phyloP scores from a whole-genome alignment of 2,797 vertebrate genomes.

The Trachops cirrhosus region DNA sequence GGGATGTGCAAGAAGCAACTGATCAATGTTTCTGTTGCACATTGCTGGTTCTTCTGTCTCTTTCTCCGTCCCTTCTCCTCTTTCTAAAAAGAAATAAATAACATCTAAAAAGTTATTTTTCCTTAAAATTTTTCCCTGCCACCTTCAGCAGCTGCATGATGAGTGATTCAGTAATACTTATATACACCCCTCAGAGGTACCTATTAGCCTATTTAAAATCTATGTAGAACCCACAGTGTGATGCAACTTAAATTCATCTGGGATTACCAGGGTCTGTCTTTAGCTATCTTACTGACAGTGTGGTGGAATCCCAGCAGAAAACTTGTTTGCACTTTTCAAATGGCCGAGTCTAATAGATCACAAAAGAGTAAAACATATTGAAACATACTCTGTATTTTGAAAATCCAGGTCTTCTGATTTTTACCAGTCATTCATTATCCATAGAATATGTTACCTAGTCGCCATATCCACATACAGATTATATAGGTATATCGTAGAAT shows the following conservation, averaged over 20 bases:
- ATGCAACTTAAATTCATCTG: background rate
- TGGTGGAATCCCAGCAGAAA: background rate
- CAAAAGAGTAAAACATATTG: background rate
- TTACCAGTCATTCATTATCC: background rate
- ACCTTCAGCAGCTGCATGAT: background rate
- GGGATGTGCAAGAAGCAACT: background rate
- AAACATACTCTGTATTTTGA: background rate
- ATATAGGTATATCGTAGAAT: background rate
- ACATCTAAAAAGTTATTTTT: background rate
- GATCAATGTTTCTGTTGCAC: background rate
- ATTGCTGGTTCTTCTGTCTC: background rate
- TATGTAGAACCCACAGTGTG: background rate
- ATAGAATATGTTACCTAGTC: background rate
- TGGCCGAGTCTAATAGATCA: background rate
- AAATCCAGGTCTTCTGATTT: constrained; percentile 10
- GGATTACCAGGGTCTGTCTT: background rate
- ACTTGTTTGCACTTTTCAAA: background rate
- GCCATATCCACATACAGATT: background rate
- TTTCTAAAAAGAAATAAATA: background rate
- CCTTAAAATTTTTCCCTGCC: background rate
- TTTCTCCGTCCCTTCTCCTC: background rate
- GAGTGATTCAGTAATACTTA: background rate
- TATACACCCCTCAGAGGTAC: background rate
- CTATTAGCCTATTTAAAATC: background rate
- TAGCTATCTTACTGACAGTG: background rate